These are phyloP conservation scores for Myanophis thanlyinensis DNA, from an alignment of 2,113 vertebrate genomes.

Conservation along the genomic window DNA sequence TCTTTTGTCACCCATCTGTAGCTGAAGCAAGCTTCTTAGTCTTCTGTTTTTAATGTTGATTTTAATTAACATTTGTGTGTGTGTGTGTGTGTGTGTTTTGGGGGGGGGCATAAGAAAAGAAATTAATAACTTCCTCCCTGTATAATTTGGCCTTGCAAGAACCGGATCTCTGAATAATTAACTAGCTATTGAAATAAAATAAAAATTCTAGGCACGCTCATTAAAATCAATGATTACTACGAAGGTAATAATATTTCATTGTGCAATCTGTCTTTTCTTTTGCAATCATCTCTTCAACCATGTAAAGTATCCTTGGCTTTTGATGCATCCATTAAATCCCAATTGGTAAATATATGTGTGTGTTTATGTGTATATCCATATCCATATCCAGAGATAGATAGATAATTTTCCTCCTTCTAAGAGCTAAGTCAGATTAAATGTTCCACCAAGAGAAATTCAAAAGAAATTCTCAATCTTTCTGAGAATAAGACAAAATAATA, in stretches of 20 bases:
- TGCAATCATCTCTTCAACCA: not conserved
- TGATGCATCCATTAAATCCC: not conserved
- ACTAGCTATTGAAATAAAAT: not conserved
- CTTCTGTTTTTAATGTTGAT: not conserved
- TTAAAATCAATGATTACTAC: not conserved
- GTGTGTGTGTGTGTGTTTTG: not conserved
- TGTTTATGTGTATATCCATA: not conserved
- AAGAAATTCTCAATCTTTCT: not conserved
- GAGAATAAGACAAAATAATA: not conserved
- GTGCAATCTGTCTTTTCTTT: not conserved
- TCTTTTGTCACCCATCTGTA: not conserved
- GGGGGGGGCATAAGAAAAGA: not conserved
- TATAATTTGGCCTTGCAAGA: not conserved
- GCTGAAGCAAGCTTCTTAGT: not conserved
- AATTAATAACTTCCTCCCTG: not conserved
- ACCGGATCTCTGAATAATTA: not conserved
- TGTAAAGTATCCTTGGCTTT: not conserved
- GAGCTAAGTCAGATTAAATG: not conserved
- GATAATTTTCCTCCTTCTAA: not conserved
- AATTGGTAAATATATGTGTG: not conserved
- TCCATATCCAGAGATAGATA: too few species aligned
- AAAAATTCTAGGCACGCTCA: not conserved
- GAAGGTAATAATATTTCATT: not conserved
- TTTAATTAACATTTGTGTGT: not conserved
- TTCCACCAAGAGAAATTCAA: not conserved